Conservation (phyloP, 2,113 vertebrate genomes). For the human (Homo sapiens) region GRCh38 chr12:93375001-93375500, state of each 20-base stretch:
- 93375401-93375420: neutral
- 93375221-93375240: neutral
- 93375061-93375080: neutral
- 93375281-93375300: slow-evolving; percentile 1
- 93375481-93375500: too few species aligned
- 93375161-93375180: neutral
- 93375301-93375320: neutral
- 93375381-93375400: neutral
- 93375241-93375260: neutral
- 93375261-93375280: neutral
- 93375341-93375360: neutral
- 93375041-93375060: slow-evolving; percentile 10
- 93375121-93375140: neutral
- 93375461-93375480: too few species aligned
- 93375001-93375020: neutral
- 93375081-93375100: neutral
- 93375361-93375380: neutral
- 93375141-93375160: neutral
- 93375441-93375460: neutral
- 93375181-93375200: neutral
- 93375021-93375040: neutral
- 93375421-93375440: neutral
- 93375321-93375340: neutral
- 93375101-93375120: slow-evolving; percentile 1
- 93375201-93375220: neutral